phyloP scores from a whole-genome alignment of 2,113 vertebrate genomes.

The Fregata magnificens region DNA sequence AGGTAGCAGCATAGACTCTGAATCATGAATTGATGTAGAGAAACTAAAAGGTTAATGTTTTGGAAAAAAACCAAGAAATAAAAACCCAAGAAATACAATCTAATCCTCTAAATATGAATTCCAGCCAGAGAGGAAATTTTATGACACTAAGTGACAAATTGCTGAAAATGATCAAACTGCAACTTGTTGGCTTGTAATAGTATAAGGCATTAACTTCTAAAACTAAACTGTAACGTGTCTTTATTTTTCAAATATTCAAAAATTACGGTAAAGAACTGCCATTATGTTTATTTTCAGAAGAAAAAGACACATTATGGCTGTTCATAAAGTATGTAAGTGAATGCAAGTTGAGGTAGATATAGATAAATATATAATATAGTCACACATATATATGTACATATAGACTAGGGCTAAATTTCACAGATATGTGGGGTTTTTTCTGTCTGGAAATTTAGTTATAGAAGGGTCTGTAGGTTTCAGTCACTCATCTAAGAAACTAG shows the following conservation, averaged over 20 bases:
- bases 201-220: background rate
- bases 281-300: background rate
- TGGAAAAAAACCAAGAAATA: accelerated
- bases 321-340: background rate
- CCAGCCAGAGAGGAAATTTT: background rate
- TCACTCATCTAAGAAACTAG: background rate
- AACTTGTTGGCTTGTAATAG: background rate
- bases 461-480: background rate
- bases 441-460: background rate
- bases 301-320: background rate
- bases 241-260: background rate
- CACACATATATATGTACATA: accelerated
- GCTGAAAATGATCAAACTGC: background rate
- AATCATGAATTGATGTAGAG: background rate
- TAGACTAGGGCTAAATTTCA: background rate
- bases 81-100: background rate
- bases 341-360: background rate
- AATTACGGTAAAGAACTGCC: background rate
- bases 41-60: background rate
- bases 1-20: background rate
- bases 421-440: accelerated
- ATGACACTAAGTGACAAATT: background rate
- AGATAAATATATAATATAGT: background rate
- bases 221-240: background rate
- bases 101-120: background rate